phyloP scores from a whole-genome alignment of 1,140 invertebrate genomes.

The Acarapis woodi region DNA sequence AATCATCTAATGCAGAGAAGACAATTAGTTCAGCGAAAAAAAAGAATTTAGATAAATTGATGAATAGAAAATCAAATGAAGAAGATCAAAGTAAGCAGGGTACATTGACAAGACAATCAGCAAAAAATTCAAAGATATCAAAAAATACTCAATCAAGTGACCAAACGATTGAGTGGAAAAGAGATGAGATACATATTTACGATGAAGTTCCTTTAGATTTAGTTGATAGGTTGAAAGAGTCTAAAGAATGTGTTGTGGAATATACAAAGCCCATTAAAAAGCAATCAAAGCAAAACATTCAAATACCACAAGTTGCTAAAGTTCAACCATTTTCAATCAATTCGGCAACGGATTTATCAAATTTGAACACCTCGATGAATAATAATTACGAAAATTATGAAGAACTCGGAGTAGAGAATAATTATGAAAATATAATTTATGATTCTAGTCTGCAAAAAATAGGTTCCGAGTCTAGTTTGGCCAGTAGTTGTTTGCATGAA shows the following conservation, averaged over 20 bases:
- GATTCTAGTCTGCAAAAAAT: too few species aligned
- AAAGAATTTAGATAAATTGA: not conserved
- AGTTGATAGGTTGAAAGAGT: not conserved
- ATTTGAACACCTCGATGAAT: not conserved
- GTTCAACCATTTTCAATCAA: constrained; percentile 3
- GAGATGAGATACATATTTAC: not conserved
- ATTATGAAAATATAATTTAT: too few species aligned
- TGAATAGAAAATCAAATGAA: not conserved
- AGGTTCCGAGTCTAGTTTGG: constrained; percentile 11
- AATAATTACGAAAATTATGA: not conserved
- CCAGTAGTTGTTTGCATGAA: constrained; percentile 11
- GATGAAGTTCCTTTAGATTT: not conserved
- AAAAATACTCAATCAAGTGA: not conserved
- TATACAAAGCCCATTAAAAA: not conserved
- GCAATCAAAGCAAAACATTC: not conserved
- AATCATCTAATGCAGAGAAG: not conserved
- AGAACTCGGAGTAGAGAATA: constrained; percentile 11
- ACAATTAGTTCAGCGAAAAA: not conserved
- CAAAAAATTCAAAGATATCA: not conserved
- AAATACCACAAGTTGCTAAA: constrained; percentile 3
- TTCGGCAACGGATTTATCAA: not conserved
- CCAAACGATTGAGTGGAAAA: not conserved
- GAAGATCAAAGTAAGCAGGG: not conserved
- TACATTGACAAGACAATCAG: too few species aligned
- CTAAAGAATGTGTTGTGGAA: not conserved